These are phyloP conservation scores for Pseudomyrmex cubaensis DNA, from an alignment of 1,140 invertebrate genomes.

Conservation along the genomic window DNA sequence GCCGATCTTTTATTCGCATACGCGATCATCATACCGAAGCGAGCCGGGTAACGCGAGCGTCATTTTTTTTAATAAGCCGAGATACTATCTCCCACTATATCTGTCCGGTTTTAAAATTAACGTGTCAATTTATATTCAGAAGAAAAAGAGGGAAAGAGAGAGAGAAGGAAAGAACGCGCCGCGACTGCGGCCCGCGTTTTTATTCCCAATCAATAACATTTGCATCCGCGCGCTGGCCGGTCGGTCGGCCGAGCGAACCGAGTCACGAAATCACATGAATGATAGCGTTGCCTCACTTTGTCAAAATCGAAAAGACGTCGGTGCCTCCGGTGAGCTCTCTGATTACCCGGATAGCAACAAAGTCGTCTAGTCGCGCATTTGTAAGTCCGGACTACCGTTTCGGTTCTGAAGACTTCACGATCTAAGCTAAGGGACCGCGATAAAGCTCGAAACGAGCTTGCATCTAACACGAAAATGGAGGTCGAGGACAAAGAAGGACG, in stretches of 20 bases:
- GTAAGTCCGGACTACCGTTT: conserved; percentile 69
- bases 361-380: conserved; percentile 15
- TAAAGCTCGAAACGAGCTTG: conserved; percentile 54
- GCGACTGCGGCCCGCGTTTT: conserved; percentile 8
- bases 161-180: conserved; percentile 5
- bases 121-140: conserved; percentile 49
- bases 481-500: conserved; percentile 73
- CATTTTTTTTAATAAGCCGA: conserved; percentile 50
- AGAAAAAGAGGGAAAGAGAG: conserved; percentile 12
- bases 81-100: conserved; percentile 46
- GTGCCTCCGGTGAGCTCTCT: conserved; percentile 42
- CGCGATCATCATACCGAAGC: conserved; percentile 36
- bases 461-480: conserved; percentile 53
- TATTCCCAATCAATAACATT: conserved; percentile 57
- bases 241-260: neutral
- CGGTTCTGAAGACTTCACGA: conserved; percentile 48
- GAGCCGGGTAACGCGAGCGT: conserved; percentile 13
- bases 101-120: conserved; percentile 47
- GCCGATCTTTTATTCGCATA: conserved; percentile 2
- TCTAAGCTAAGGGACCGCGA: conserved; percentile 38
- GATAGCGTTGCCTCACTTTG: conserved; percentile 36
- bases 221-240: conserved; percentile 20
- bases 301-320: conserved; percentile 7
- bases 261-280: conserved; percentile 9
- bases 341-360: conserved; percentile 68